Evolutionary conservation across 1,140 invertebrate genomes (phyloP), one percentile per base, ranked within the genome.

Genomic region (Sminthurinus signatus): DNA sequence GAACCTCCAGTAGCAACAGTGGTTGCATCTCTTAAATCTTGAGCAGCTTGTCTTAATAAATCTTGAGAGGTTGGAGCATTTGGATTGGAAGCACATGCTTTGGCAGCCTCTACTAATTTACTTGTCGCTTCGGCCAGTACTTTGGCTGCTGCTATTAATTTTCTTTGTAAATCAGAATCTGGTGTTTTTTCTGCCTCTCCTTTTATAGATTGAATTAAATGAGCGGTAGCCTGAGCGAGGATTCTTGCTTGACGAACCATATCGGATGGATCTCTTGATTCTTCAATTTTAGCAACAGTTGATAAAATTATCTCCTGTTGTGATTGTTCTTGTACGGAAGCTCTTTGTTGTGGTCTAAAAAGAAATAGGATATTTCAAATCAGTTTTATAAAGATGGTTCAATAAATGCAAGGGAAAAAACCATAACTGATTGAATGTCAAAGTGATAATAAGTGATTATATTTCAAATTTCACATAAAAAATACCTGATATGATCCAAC

Each of bases 71-170:
- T 81, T 0, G 85, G 82, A 70, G 96, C 93, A 74, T 87, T 84
- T 0, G 92, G 93, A 75, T 85, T 86, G 29, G 84, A 85, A 15
- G 92, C 90, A 78, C 92, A 95, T 5, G 89, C 84, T 65, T 97
- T 85, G 0, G 96, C 96, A 1, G 96, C 95, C 76, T 98, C 95
- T 1, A 97, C 93, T 2, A 67, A 58, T 25, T 48, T 52, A 0
- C 93, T 88, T 0, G 96, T 99, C 8, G 96, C 96, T 78, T 98
- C 94, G 1, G 96, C 95, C 15, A 98, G 79, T 50, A 88, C 80
- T 50, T 95, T 96, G 4, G 93, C 92, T 0, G 93, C 93, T 0
- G 92, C 93, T 44, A 98, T 76, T 5, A 98, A 76, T 65, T 92
- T 83, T 59, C 89, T 84, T 74, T 98, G 94, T 19, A 90, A 82